These are phyloP conservation scores for Heliconius melpomene DNA, from an alignment of 1,140 invertebrate species.

Conservation along the genomic window DNA sequence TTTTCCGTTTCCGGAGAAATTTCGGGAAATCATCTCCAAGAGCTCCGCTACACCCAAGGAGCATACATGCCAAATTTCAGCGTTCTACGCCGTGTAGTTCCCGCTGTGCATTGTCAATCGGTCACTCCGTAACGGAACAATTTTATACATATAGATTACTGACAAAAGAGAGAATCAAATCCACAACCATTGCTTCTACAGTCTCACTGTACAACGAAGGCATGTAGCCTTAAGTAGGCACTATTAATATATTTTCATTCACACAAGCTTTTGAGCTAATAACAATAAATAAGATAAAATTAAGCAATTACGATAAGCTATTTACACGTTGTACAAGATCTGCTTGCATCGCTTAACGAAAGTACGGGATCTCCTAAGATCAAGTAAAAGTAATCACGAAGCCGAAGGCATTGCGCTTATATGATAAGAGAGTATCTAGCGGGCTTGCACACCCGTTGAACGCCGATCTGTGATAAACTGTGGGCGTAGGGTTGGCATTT, in stretches of 20 bases:
- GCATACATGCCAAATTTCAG: too few species aligned
- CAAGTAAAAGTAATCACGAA: slow-evolving; percentile 39
- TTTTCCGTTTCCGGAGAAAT: too few species aligned
- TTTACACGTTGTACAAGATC: slow-evolving; percentile 32
- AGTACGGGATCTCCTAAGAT: slow-evolving; percentile 34
- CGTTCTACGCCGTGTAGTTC: too few species aligned
- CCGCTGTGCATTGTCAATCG: too few species aligned
- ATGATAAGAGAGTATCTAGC: slow-evolving; percentile 44
- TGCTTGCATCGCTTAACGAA: slow-evolving; percentile 33
- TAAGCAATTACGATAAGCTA: slow-evolving; percentile 33
- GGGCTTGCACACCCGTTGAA: slow-evolving; percentile 48
- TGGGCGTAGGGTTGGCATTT: slow-evolving; percentile 7
- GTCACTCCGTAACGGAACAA: too few species aligned
- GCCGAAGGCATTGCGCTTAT: slow-evolving; percentile 33
- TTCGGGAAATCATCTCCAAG: too few species aligned
- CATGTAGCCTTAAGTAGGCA: too few species aligned
- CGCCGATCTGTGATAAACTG: slow-evolving; percentile 53
- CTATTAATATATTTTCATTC: not conserved
- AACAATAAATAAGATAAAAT: slow-evolving; percentile 13
- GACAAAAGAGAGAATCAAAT: too few species aligned
- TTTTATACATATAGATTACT: too few species aligned
- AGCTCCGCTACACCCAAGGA: too few species aligned
- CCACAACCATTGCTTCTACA: not conserved
- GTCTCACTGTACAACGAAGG: too few species aligned
- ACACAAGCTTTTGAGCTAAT: not conserved